Conservation (phyloP, 2,888 invertebrate species). For the Yponomeuta cagnagella region DNA sequence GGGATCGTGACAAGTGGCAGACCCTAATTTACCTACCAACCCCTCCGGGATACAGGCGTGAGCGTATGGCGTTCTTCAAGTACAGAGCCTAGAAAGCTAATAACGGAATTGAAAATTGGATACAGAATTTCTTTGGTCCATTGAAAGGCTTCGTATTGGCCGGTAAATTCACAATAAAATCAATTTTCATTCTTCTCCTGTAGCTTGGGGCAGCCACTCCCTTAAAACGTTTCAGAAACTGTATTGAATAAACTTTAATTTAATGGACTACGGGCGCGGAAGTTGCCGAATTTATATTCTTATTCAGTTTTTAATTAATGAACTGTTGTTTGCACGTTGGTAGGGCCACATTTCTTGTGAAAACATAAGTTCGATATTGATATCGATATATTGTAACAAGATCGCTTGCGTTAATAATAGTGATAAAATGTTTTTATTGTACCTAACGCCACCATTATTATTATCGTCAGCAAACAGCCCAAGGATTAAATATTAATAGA, state of each 20-base stretch:
- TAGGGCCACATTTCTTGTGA: background rate
- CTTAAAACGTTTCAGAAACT: conserved; percentile 39
- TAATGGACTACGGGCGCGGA: conserved; percentile 34
- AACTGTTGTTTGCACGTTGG: conserved; percentile 17
- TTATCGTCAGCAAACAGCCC: too few species aligned
- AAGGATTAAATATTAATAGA: too few species aligned
- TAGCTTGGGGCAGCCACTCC: conserved; percentile 26
- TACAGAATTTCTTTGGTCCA: conserved; percentile 15
- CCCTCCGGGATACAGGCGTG: too few species aligned
- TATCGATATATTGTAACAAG: too few species aligned
- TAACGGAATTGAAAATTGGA: background rate
- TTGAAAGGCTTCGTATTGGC: background rate
- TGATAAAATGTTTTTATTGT: too few species aligned
- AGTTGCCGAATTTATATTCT: conserved; percentile 25
- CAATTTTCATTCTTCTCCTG: background rate
- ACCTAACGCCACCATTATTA: too few species aligned
- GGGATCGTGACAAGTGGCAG: too few species aligned
- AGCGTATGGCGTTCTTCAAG: too few species aligned
- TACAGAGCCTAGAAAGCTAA: conserved; percentile 22
- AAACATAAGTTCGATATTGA: background rate
- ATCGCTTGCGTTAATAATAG: too few species aligned
- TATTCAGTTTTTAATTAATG: conserved; percentile 20
- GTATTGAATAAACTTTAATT: conserved; percentile 49
- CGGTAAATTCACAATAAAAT: background rate
- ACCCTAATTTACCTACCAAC: too few species aligned